A percentile compares a stretch with the other conserved stretches of the same genome.
These are phyloP conservation scores for Brevimyrus niger DNA, from an alignment of 2,113 vertebrate species.

Conservation along the genomic window DNA sequence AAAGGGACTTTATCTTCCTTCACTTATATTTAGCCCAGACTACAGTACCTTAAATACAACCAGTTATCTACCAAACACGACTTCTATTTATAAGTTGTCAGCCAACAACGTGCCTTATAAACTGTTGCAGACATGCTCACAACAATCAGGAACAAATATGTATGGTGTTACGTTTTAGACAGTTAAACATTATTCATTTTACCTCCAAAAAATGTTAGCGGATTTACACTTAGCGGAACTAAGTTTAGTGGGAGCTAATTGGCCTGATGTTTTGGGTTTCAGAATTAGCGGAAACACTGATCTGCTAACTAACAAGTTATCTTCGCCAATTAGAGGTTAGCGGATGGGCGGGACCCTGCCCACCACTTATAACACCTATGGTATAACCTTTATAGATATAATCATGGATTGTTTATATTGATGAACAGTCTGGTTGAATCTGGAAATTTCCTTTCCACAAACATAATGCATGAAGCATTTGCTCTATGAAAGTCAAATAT, in stretches of 20 bases:
- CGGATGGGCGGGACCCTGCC: background rate
- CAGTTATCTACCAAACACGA: background rate
- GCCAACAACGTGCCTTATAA: background rate
- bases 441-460: background rate
- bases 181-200: background rate
- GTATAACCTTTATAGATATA: background rate
- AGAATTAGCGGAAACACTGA: background rate
- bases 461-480: background rate
- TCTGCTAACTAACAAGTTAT: background rate
- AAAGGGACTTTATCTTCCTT: background rate
- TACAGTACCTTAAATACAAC: background rate
- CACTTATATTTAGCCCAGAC: background rate
- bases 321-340: background rate
- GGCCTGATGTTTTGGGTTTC: background rate
- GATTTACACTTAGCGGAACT: background rate
- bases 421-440: background rate
- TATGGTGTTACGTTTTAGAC: background rate
- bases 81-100: background rate
- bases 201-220: background rate
- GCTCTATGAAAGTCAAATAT: conserved; percentile 1
- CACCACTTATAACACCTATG: background rate
- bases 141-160: background rate
- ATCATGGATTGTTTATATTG: background rate
- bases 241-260: background rate
- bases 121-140: background rate